Conservation (phyloP, 1,140 invertebrate species). For the Sitobion miscanthi region DNA sequence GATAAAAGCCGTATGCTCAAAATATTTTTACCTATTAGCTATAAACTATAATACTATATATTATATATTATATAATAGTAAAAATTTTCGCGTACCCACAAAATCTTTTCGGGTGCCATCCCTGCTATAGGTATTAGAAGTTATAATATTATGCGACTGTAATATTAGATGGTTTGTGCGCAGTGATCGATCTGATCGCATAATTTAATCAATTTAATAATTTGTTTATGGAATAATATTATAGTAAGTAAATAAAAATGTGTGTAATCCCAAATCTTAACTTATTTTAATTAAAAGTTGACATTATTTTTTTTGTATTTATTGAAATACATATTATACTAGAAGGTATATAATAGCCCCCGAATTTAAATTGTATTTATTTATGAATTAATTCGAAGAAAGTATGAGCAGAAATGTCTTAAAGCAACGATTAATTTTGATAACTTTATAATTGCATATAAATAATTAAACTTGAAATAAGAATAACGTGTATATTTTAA, state of each 20-base stretch:
- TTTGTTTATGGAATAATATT: too few species aligned
- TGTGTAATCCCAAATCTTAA: not conserved
- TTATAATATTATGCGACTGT: not conserved
- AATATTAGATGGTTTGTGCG: not conserved
- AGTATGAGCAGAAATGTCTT: not conserved
- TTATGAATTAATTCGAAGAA: not conserved
- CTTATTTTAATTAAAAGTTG: not conserved
- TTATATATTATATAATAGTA: too few species aligned
- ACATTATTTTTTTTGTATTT: not conserved
- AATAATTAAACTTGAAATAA: not conserved
- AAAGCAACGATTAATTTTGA: not conserved
- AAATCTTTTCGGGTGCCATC: too few species aligned
- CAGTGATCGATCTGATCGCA: not conserved
- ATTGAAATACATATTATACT: not conserved
- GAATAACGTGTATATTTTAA: not conserved
- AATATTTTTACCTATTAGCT: too few species aligned
- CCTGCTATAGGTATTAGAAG: not conserved
- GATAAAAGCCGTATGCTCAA: too few species aligned
- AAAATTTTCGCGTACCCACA: too few species aligned
- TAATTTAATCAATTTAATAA: too few species aligned
- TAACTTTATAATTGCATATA: not conserved
- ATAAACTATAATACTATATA: too few species aligned
- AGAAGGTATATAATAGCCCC: not conserved
- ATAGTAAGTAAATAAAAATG: too few species aligned
- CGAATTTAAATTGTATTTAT: not conserved